phyloP scores from a whole-genome alignment of 2,113 vertebrate genomes.

The Percina caprodes region DNA sequence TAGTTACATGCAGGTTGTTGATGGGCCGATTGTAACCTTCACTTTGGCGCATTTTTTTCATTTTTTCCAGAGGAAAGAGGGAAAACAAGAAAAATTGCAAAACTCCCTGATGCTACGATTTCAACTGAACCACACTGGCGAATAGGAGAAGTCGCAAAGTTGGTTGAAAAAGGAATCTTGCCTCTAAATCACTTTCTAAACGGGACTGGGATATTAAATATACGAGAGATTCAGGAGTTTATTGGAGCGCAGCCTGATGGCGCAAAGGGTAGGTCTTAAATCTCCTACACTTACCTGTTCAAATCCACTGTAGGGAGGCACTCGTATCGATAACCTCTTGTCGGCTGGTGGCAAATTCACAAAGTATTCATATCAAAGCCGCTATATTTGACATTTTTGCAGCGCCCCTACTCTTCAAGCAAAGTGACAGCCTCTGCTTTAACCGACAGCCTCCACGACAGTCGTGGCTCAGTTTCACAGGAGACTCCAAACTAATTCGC shows the following conservation, averaged over 20 bases:
- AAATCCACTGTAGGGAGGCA: slow-evolving; percentile 92
- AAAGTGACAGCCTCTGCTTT: slow-evolving; percentile 81
- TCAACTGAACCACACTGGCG: slow-evolving; percentile 88
- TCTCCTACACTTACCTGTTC: slow-evolving; percentile 94
- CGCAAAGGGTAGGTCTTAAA: slow-evolving; percentile 99
- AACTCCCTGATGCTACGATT: slow-evolving; percentile 87
- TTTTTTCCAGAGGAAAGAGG: slow-evolving; percentile 81
- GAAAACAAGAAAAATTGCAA: slow-evolving; percentile 87
- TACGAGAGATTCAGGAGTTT: slow-evolving; percentile 98
- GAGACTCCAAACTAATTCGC: slow-evolving; percentile 83
- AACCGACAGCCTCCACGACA: slow-evolving; percentile 70
- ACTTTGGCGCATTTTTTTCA: slow-evolving; percentile 90
- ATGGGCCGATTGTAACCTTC: slow-evolving; percentile 98
- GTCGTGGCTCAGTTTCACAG: slow-evolving; percentile 85
- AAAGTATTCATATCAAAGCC: slow-evolving; percentile 85
- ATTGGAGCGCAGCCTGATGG: slow-evolving; percentile 99
- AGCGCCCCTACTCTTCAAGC: slow-evolving; percentile 75
- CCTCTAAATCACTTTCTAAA: slow-evolving; percentile 93
- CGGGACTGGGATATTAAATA: slow-evolving; percentile 98
- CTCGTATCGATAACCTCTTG: slow-evolving; percentile 79
- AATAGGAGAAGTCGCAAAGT: slow-evolving; percentile 93
- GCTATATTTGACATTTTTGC: slow-evolving; percentile 88
- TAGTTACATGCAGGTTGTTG: slow-evolving; percentile 99
- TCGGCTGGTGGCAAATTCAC: slow-evolving; percentile 88
- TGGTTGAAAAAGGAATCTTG: slow-evolving; percentile 90